Evolutionary conservation across 2,113 vertebrate species (phyloP).

Genomic region (Macrotis lagotis): DNA sequence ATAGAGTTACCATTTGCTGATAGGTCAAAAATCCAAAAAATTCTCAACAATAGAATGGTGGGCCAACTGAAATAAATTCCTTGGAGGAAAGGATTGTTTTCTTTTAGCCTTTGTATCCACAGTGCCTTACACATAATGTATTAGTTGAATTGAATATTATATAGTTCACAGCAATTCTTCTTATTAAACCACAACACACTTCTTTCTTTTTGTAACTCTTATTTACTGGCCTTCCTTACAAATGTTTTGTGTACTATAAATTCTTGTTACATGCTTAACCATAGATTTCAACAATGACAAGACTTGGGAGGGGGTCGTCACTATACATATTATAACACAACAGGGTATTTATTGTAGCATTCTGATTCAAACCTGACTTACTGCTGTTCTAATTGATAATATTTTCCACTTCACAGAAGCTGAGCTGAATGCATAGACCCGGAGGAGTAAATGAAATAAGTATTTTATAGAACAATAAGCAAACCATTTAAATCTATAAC

Average conservation of each 20-base stretch:
- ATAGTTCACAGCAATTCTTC: not conserved
- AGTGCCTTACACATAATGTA: not conserved
- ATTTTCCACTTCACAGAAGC: constrained; percentile 77
- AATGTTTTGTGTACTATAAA: constrained; percentile 23
- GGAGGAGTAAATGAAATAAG: constrained; percentile 74
- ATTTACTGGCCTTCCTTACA: constrained; percentile 33
- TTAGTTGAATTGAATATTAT: not conserved
- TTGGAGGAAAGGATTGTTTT: not conserved
- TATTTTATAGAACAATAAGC: constrained; percentile 76
- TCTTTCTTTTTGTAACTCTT: constrained; percentile 34
- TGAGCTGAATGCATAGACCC: constrained; percentile 64
- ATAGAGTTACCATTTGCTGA: not conserved
- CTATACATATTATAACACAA: constrained; percentile 63
- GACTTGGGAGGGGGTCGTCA: constrained; percentile 41
- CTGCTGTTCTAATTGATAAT: constrained; percentile 75
- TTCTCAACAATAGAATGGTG: not conserved
- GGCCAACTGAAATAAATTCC: not conserved
- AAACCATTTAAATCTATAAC: constrained; percentile 74
- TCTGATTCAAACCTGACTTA: constrained; percentile 62
- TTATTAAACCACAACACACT: constrained; percentile 5
- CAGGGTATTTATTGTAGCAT: constrained; percentile 55
- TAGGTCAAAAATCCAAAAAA: not conserved
- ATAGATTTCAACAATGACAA: not conserved
- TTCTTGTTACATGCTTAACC: constrained; percentile 40
- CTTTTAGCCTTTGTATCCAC: not conserved